Conservation (phyloP, 2,113 vertebrate genomes). For the Pao palembangensis region DNA sequence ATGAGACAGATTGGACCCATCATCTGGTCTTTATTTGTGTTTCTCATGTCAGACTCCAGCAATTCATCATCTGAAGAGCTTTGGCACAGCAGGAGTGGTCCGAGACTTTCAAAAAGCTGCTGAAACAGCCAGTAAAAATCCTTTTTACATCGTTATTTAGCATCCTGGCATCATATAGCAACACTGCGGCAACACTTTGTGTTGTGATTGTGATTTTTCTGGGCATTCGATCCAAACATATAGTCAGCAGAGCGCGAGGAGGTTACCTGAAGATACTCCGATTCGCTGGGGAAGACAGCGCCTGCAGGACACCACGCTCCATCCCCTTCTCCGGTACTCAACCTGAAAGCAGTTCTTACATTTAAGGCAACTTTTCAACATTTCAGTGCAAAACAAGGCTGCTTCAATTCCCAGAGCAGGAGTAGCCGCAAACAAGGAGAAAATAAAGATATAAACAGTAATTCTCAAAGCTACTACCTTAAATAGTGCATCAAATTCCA, state of each 20-base stretch:
- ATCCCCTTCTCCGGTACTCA: constrained; percentile 86
- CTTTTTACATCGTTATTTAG: too few relatives aligned
- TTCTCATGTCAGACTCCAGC: too few relatives aligned
- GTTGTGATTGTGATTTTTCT: too few relatives aligned
- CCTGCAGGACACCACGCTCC: constrained; percentile 92
- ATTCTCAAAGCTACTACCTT: constrained; percentile 4
- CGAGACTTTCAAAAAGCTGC: neutral
- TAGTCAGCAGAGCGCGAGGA: neutral
- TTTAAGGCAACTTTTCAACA: neutral
- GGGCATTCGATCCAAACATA: neutral
- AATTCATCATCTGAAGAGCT: neutral
- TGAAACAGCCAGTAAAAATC: neutral
- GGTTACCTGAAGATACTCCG: constrained; percentile 85
- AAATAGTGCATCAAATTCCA: constrained; percentile 12
- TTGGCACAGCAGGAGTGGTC: neutral
- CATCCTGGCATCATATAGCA: too few relatives aligned
- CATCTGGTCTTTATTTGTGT: neutral
- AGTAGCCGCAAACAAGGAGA: neutral
- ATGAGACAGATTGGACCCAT: too few relatives aligned
- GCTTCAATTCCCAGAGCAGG: constrained; percentile 2
- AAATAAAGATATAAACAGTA: constrained; percentile 13
- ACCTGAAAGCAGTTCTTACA: constrained; percentile 58
- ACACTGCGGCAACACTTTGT: too few relatives aligned
- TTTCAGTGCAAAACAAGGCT: neutral
- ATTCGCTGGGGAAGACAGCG: constrained; percentile 80